A percentile compares a stretch with the other conserved stretches of the same genome.
These are phyloP conservation scores for Enteromius afrohamiltoni DNA, from an alignment of 2,797 vertebrate genomes.

Conservation along the genomic window DNA sequence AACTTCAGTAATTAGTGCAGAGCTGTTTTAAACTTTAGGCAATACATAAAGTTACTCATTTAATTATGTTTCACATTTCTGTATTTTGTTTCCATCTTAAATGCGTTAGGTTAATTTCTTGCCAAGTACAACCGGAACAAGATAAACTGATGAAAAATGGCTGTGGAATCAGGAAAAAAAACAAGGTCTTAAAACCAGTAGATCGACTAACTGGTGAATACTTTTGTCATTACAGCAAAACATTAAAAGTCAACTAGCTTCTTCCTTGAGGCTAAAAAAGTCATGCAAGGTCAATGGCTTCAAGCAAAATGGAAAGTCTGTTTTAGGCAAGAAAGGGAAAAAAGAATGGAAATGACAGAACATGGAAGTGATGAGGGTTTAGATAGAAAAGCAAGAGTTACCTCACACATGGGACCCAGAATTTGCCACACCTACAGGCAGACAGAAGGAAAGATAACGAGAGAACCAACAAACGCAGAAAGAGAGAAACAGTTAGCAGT, in stretches of 20 bases:
- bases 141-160: neutral
- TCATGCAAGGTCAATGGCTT: neutral
- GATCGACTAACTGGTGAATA: neutral
- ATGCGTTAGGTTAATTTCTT: neutral
- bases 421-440: constrained; percentile 89
- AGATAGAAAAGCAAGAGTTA: constrained; percentile 74
- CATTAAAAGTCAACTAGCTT: neutral
- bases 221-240: neutral
- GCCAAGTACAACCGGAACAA: neutral
- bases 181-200: neutral
- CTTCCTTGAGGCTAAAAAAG: neutral
- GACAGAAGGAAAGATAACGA: constrained; percentile 55
- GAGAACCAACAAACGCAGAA: constrained; percentile 43
- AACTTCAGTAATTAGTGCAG: neutral
- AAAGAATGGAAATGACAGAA: constrained; percentile 23
- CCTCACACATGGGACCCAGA: constrained; percentile 90
- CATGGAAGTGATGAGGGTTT: neutral
- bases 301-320: neutral
- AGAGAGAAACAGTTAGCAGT: constrained; percentile 60
- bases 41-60: neutral
- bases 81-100: neutral
- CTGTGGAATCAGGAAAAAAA: neutral
- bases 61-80: neutral
- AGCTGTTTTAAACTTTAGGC: neutral
- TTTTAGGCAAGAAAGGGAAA: neutral